Base-by-base conservation (phyloP, 1,140 invertebrate genomes). In the Diorhabda elongata region DNA sequence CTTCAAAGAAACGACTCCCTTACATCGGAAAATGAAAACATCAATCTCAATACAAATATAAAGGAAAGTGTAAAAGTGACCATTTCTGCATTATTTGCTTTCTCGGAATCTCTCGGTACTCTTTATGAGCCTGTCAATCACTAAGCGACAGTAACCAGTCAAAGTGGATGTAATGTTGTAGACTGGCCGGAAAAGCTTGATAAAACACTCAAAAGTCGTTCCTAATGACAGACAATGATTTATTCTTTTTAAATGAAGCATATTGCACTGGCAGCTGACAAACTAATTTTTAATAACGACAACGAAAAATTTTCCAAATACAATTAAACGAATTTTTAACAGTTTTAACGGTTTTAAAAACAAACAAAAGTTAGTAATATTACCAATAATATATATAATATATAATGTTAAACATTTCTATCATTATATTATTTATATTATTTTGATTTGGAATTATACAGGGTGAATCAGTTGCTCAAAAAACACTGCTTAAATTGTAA, bases 11-110 rank as follows among this genome's bases (percentile, higher is more conserved):
- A 52, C 47, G 47, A 52, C 47, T 52, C 47, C 4, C 47, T 52
- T n/a, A 52, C 3, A 52, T 52, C 47, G 6, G 47, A 52, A 52
- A 52, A 52, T 52, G 47, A 52, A 52, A 52, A 6, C 47, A 52
- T 52, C 47, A 52, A 52, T 52, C 47, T 52, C 47, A n/a, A 52
- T 52, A 52, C 47, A 52, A 52, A n/a, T 52, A 52, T 52, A 52
- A 52, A 52, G n/a, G 47, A 52, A 52, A 52, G 47, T 52, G 47
- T 52, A 52, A 52, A 52, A 52, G 47, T 52, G n/a, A 52, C 47
- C 47, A 52, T 52, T 52, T n/a, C 47, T 52, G 47, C 6, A n/a
- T 8, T 52, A 52, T 52, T 52, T 52, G 47, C n/a, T 52, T 8
- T 52, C 47, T 52, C n/a, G n/a, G 47, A 52, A 52, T 52, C 47